Evolutionary conservation across 2,888 invertebrate species (phyloP), one percentile per base, ranked within the genome.

Genomic region (Druceiella hillmani): DNA sequence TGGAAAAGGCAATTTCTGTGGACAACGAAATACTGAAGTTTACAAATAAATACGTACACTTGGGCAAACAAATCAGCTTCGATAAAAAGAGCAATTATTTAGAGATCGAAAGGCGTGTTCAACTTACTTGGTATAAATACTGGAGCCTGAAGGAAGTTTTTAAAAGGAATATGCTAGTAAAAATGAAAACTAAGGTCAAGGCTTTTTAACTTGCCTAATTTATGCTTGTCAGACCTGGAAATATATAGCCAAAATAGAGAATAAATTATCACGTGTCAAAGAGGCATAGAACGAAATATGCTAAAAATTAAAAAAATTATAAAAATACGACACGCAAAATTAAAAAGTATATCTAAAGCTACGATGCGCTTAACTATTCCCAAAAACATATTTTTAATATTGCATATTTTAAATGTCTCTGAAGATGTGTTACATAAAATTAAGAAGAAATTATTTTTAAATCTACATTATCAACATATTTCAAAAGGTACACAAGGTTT

Each of bases 11-110:
- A 26, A 43, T 39, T 38, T 14, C 30, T 6, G 36, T 46, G 6
- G 42, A 44, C 3, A 37, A 25, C 11, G 26, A 35, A 36, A 37
- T 6, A 29, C 24, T 37, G n/a, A 22, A 26, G 14, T 38, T 36
- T 14, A 36, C 31, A 9, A 32, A 34, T 4, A 28, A 41, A 27
- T 42, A 46, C 10, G 36, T 44, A 2, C 46, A 46, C 27, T 33
- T 41, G 10, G 43, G 43, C 9, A 48, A 48, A 43, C 36, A 39
- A 46, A 38, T 46, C 11, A 14, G 33, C 22, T 42, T 48, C 16
- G 17, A 46, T 4, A 32, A 17, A 11, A 17, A 38, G 6, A 11
- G 32, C 12, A 25, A 41, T 12, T 25, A 40, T 17, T 20, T 10
- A 14, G 32, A n/a, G n/a, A n/a, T n/a, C n/a, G n/a, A n/a, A n/a